Evolutionary conservation across 2,797 vertebrate species (phyloP), one percentile per base, ranked within the genome.

Genomic region (Pempheris klunzingeri): DNA sequence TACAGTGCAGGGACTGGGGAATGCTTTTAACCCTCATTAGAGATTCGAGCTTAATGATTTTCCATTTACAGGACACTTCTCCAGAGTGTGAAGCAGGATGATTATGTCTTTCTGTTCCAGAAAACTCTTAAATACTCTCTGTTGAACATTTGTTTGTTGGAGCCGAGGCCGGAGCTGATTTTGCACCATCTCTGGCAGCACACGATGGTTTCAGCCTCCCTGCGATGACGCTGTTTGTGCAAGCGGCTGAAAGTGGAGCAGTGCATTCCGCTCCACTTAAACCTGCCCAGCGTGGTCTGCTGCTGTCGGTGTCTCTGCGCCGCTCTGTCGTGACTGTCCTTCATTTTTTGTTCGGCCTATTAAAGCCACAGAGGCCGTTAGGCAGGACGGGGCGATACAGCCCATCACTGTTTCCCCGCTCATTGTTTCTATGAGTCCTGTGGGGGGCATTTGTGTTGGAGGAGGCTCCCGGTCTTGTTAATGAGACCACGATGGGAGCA

Each of bases 241-340:
- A 68, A 57, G 65, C 1, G 60, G 39, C 68, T 0, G 49, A 85
- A 93, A 90, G 44, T 91, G 77, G 91, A 91, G 92, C 92, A 90
- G 77, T 47, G 87, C 87, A 76, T 94, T 94, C 92, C 90, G 90
- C 92, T 93, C 90, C 83, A 92, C 88, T 93, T 92, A 77, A 90
- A 92, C 65, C 84, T 87, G 90, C 91, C 92, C 67, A 68, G 84
- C 92, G 82, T 72, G 67, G 81, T 66, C 71, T 46, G 55, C 75
- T 22, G 71, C 82, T 81, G 64, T 86, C 26, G 22, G 54, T 83
- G 86, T 82, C 81, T n/a, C n/a, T n/a, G 69, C 41, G 55, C 84
- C 80, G 85, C 77, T 77, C 46, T 10, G 36, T 46, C 22, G 44
- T 53, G 68, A 78, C 32, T 14, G 64, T 58, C 71, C 54, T 62